Evolutionary conservation across 1,140 invertebrate genomes (phyloP), one percentile per base, ranked within the genome.

Genomic region (Venustaconcha ellipsiformis): DNA sequence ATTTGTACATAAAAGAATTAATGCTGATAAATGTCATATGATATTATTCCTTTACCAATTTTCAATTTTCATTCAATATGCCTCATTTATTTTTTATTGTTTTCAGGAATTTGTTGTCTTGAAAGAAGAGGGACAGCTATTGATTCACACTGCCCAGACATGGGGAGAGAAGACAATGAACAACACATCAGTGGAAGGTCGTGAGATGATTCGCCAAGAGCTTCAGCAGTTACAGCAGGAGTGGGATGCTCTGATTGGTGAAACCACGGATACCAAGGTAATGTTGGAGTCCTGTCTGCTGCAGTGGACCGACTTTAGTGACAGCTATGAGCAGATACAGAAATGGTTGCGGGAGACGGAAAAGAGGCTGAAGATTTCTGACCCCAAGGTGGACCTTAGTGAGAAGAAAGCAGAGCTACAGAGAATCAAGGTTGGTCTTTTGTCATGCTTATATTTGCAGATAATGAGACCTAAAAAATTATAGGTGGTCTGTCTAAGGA

Each of bases 271-370:
- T 88, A 95, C 95, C 0, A 98, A 97, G 83, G 96, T 98, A 23
- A 94, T 96, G 82, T 88, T 98, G 23, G 97, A 99, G 89, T 97
- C 96, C 0, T 95, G 94, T 85, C 91, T 99, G 14, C 81, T 89
- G 14, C 84, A 86, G 70, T 89, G 88, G 88, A 86, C 85, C 12
- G 87, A 89, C 75, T 89, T 85, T n/a, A 96, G 97, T 88, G 97
- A 97, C 86, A 96, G 95, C 86, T 96, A 95, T 82, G 94, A 94
- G 17, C 96, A 97, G 84, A 89, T 98, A 11, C 94, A 97, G 86
- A 95, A 97, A 92, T 98, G 97, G 96, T 95, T 99, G n/a, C 94
- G 93, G 58, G 97, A 98, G 83, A 93, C 96, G 79, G 96, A 98
- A 90, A 95, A 95, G 1, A 96, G 82, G n/a, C 78, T 89, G 15